Base-by-base conservation (phyloP, 2,113 vertebrate genomes). In the Syngnathoides biaculeatus region DNA sequence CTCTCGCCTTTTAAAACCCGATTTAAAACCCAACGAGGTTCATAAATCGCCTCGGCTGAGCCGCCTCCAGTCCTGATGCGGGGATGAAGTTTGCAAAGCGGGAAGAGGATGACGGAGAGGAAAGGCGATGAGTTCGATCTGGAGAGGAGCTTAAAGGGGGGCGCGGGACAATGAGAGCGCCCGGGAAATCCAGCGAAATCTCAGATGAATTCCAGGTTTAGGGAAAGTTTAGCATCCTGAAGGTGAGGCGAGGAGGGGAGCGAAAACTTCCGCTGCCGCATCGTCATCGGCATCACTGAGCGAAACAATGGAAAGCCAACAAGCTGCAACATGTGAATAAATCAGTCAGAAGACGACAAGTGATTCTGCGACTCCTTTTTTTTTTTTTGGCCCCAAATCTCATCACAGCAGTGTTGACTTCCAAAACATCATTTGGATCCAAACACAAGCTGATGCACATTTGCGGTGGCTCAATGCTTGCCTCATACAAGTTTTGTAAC, bases 111-210 rank as follows among this genome's bases (percentile, higher is more conserved):
- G 87, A 88, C 74, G 72, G 87, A 88, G 82, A 78, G 84, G 75
- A 80, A 88, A 89, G 83, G 86, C 73, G 83, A 83, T 86, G 84
- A 90, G 87, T 88, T 82, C 85, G 78, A 87, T 85, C 83, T 77
- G 87, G 80, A 79, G 83, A 78, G 88, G 82, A 75, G 89, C 85
- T 90, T 89, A 83, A 75, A 87, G 87, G 87, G 81, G 88, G 79
- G 69, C 52, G 42, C 80, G 86, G 83, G 89, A 90, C 86, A 88
- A 89, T 78, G 75, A 73, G 77, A 1, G 53, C 38, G 24, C 27
- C 26, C 10, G 55, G 30, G 69, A 82, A 87, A 86, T 86, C 85
- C 79, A 74, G 55, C 27, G 65, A 84, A 87, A 88, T 84, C 83
- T 47, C 71, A 85, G 80, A 85, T 87, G 78, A 85, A 83, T 87